Base-by-base conservation (phyloP, 92 coral and sea anemone genomes). In the Anthopleura xanthogrammica region DNA sequence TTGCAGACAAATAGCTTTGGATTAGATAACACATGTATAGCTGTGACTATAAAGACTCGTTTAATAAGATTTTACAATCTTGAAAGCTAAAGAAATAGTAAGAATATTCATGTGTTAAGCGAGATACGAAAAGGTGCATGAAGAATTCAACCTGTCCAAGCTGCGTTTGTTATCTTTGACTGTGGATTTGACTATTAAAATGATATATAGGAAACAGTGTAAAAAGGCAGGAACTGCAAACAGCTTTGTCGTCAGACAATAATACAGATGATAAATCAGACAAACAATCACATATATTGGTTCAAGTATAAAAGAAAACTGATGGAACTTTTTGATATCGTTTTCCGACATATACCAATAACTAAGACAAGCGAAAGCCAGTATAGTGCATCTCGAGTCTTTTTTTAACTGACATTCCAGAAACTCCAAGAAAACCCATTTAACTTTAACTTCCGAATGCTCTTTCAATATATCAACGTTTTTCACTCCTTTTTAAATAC, bases 191-290 rank as follows among this genome's bases (percentile, higher is more conserved):
- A 60, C 7, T 60, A 60, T 17, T 20, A n/a, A 60, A 17, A 60
- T n/a, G 22, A 17, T 56, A 56, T 56, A 17, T 56, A 9, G 62
- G 62, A 60, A 60, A 60, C 68, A 60, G 68, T 60, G 24, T 60
- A 60, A 12, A 60, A 60, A 60, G 68, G 68, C 68, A 60, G 68
- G 68, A 60, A 60, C 23, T 60, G 68, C 68, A 60, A 60, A 60
- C 68, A 60, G 24, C 5, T 60, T 19, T 17, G 68, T 5, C 8
- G 68, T n/a, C 36, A 58, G 64, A 58, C 64, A 58, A 60, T 60
- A 12, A 60, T 17, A 14, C 17, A 60, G 2, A 5, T 60, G 68
- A 60, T 60, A 60, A 60, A 60, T 60, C 68, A 60, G 12, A 60
- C 68, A 60, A 60, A 60, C 68, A 60, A 60, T 60, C 68, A 60